These are phyloP conservation scores for Helicoverpa armigera DNA, from an alignment of 1,140 invertebrate genomes.

Conservation along the genomic window DNA sequence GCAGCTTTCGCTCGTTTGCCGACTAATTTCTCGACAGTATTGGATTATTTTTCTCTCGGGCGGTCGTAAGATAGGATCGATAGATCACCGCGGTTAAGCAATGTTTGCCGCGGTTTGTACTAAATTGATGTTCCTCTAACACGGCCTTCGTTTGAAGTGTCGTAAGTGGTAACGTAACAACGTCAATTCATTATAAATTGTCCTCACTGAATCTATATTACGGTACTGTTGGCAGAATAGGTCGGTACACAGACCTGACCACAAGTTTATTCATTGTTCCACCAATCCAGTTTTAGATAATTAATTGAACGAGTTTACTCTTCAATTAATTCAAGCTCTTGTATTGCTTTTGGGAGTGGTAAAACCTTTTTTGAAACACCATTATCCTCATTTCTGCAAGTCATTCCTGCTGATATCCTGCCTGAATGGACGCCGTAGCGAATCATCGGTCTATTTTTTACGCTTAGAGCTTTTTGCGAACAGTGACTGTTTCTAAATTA, in stretches of 20 bases:
- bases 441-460: no score
- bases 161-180: constrained; percentile 21
- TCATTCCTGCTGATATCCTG: no score
- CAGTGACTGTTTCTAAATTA: no score
- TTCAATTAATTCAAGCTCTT: no score
- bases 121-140: constrained; percentile 23
- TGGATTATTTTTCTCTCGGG: constrained; percentile 37
- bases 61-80: constrained; percentile 33
- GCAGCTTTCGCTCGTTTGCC: constrained; percentile 14
- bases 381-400: no score
- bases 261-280: neutral
- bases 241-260: neutral
- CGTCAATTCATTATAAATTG: constrained; percentile 31
- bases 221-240: neutral
- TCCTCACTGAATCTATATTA: neutral
- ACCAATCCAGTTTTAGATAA: no score
- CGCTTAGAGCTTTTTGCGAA: no score
- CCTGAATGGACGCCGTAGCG: no score
- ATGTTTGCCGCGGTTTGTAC: constrained; percentile 31
- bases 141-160: constrained; percentile 24
- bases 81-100: constrained; percentile 32
- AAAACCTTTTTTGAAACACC: no score
- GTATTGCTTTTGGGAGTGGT: no score
- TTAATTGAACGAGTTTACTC: no score
- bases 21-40: constrained; percentile 35